Base-by-base conservation (phyloP, 2,888 invertebrate species). In the Dusona sp. region DNA sequence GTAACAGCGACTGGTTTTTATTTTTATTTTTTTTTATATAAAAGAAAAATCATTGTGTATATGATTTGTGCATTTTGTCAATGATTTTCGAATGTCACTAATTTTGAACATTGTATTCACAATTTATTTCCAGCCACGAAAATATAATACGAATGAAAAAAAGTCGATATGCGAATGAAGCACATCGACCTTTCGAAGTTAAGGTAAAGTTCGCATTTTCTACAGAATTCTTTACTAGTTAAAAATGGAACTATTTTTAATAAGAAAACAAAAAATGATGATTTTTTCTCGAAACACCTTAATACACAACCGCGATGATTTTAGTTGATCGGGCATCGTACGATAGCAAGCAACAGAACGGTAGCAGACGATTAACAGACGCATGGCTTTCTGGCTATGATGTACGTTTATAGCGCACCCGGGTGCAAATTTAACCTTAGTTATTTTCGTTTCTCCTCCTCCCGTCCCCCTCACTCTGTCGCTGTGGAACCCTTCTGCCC, bases 331-430 rank as follows among this genome's bases (percentile, higher is more conserved):
- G 11, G 54, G 25, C 48, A 73, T 61, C 19, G 36, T 72, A 72
- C 33, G 64, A 67, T 84, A 81, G 54, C 48, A 74, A 81, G 74
- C 65, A 65, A 79, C 68, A 78, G 25, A 38, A 48, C 74, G 81
- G 88, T 87, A 73, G 80, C 85, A 90, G 91, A 92, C 91, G 92
- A 90, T 90, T 91, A 92, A 92, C 92, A 92, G 92, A 92, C 90
- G 87, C 90, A 75, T 73, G 82, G 87, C 81, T 88, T 86, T 87
- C 89, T 54, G 64, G 83, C 89, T 90, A 90, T 90, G 91, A 90
- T 89, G 89, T 88, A 90, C 89, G 88, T 88, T 91, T 90, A 91
- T 92, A 92, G 90, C 91, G 86, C 87, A 89, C 81, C 68, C 88
- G 84, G 86, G 86, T 87, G 89, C 90, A 90, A 91, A 92, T 91